phyloP scores from a whole-genome alignment of 2,113 vertebrate species.

The Axis porcinus region DNA sequence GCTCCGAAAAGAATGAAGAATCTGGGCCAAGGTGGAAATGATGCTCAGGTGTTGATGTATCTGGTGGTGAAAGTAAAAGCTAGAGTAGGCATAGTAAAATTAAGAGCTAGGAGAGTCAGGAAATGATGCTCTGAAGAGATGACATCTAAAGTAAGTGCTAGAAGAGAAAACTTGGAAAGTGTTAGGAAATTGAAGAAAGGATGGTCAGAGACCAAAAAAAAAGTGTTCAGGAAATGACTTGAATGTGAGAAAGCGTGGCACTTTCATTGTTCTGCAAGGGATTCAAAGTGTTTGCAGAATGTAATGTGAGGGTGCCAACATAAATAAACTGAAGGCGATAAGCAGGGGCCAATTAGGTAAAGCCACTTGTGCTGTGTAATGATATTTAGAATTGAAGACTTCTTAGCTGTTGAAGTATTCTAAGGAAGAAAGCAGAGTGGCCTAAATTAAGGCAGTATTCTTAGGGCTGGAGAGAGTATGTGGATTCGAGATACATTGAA shows the following conservation, averaged over 20 bases:
- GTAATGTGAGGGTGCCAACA: not conserved
- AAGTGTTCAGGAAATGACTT: not conserved
- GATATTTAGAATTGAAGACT: not conserved
- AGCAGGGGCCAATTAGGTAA: not conserved
- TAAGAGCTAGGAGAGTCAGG: not conserved
- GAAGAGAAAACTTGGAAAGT: not conserved
- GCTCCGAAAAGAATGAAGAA: not conserved
- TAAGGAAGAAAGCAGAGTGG: not conserved
- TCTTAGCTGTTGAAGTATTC: not conserved
- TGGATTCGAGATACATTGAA: not conserved
- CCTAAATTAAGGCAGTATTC: not conserved
- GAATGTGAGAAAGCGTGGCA: not conserved
- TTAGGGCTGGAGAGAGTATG: not conserved
- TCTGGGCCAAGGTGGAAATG: not conserved
- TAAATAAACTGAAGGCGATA: not conserved
- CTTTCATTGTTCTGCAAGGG: not conserved
- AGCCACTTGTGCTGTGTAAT: not conserved
- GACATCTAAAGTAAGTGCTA: not conserved
- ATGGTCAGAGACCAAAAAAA: not conserved
- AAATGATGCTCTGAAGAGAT: not conserved
- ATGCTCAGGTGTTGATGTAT: not conserved
- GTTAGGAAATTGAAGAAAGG: not conserved
- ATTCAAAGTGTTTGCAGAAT: not conserved
- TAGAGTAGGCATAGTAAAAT: not conserved
- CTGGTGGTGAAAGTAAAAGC: not conserved